Evolutionary conservation across 2,797 vertebrate genomes (phyloP).

Genomic region (Eremophila alpestris): DNA sequence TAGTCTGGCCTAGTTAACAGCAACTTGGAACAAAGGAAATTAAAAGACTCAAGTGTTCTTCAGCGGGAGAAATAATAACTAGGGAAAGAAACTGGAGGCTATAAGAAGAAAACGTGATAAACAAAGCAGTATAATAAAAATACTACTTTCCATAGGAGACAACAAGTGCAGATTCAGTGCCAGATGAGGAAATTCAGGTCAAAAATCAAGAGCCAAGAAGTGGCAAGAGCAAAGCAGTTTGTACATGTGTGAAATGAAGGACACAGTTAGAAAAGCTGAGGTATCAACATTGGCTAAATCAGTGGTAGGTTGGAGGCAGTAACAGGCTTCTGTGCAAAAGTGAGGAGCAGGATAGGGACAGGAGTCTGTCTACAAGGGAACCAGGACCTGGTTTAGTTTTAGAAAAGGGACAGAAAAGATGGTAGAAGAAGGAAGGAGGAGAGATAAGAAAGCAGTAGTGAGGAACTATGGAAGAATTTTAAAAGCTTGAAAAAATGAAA

Average conservation of each 20-base stretch:
- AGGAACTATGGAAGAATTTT: neutral
- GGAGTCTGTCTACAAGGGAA: neutral
- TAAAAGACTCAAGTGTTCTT: neutral
- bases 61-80: neutral
- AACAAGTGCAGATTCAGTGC: neutral
- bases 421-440: neutral
- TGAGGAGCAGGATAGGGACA: neutral
- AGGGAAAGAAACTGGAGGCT: neutral
- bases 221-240: neutral
- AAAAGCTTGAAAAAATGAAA: neutral
- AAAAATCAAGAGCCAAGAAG: neutral
- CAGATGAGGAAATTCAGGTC: neutral
- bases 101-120: fast-evolving
- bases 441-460: neutral
- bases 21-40: neutral
- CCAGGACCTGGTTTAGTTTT: neutral
- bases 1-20: neutral
- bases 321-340: neutral
- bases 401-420: neutral
- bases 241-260: neutral
- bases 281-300: neutral
- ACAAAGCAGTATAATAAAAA: neutral
- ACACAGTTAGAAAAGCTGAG: neutral
- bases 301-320: neutral
- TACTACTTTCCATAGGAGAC: neutral